These are phyloP conservation scores for Sebastes paucispinis DNA, from an alignment of 2,797 vertebrate species.

Conservation along the genomic window DNA sequence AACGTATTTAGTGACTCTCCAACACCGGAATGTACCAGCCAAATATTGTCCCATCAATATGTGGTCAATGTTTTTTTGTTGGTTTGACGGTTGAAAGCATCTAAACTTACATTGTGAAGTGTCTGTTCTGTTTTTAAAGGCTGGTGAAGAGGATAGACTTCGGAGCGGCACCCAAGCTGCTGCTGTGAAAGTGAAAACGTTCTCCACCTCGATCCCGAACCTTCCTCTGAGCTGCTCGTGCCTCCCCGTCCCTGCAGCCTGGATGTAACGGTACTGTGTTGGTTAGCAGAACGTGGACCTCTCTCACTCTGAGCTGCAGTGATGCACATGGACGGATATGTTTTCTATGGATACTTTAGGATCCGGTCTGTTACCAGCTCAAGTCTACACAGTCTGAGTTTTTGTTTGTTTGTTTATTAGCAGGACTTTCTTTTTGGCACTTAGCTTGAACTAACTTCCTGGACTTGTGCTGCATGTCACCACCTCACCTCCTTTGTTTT, in stretches of 20 bases:
- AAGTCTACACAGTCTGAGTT: neutral
- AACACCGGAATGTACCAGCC: fast-evolving
- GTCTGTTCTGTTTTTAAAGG: constrained; percentile 31
- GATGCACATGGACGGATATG: neutral
- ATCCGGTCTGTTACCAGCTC: neutral
- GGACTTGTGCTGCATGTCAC: constrained; percentile 5
- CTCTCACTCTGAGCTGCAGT: neutral
- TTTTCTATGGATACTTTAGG: neutral
- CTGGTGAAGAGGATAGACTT: constrained; percentile 72
- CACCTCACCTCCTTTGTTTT: neutral
- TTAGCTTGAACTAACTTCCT: constrained; percentile 28
- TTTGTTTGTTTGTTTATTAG: neutral
- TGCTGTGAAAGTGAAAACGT: constrained; percentile 78
- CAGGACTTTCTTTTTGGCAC: constrained; percentile 30
- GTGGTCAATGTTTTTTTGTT: fast-evolving
- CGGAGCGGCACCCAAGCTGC: constrained; percentile 80
- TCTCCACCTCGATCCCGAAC: neutral
- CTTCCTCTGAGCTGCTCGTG: neutral
- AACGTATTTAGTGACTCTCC: neutral
- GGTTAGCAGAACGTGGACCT: neutral
- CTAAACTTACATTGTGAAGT: neutral
- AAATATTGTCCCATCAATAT: neutral
- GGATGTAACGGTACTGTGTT: constrained; percentile 12
- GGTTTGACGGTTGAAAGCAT: neutral
- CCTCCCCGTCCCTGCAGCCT: neutral